Evolutionary conservation across 2,113 vertebrate genomes (phyloP), one percentile per base, ranked within the genome.

Genomic region (Ursus arctos): DNA sequence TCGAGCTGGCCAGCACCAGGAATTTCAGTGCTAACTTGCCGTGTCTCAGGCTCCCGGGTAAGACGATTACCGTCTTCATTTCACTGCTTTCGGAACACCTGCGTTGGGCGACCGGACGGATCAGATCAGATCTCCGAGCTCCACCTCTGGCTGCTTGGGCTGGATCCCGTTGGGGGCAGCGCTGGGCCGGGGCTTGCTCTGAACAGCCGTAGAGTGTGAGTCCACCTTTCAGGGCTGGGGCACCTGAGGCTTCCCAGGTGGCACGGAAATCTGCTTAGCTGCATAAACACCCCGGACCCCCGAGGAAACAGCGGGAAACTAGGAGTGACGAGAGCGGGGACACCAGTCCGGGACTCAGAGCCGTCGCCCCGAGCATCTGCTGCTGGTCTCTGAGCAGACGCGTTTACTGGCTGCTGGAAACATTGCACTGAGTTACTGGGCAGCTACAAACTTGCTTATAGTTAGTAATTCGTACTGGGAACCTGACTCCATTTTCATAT

Each of bases 201-300:
- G 94, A 51, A 91, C 84, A 95, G 80, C 18, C 5, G 72, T 31
- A 65, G 40, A 2, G 61, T 47, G 9, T 49, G 71, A 97, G 97
- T 97, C 71, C 84, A 16, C 31, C 19, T 96, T 95, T 95, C 81
- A 76, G 43, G 72, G 65, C 82, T 4, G 31, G n/a, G 26, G 26
- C 55, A 53, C 77, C 69, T 13, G 93, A 89, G 15, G 77, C 88
- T 87, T 96, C 97, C 96, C 93, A 91, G 40, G 85, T 84, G 93
- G 61, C 65, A 26, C 74, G 96, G 98, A 98, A 97, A 82, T 90
- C 82, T 97, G 95, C 84, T 40, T 81, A 61, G 1, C 0, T n/a
- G 97, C 94, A 88, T 97, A 95, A 98, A 98, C 94, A 40, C 82
- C 26, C 19, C 69, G n/a, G 10, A 74, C 57, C 76, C 83, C 72